These are phyloP conservation scores for Strigops habroptila DNA, from an alignment of 2,113 vertebrate genomes.

Conservation along the genomic window DNA sequence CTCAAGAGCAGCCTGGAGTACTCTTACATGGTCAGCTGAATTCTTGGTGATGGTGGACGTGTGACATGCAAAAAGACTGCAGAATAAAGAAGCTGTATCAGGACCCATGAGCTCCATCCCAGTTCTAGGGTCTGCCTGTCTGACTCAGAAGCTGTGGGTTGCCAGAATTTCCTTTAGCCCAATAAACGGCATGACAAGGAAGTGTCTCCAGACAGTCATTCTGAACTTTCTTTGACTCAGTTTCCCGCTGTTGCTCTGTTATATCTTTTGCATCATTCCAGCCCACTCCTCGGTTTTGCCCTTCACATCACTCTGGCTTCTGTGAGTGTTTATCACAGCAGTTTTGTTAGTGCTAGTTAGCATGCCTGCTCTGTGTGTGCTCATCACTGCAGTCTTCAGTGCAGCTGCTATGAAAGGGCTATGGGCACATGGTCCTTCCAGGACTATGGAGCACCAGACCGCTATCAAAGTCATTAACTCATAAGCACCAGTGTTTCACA, in stretches of 20 bases:
- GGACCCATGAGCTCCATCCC: neutral
- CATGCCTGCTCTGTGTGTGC: neutral
- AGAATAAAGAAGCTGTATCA: neutral
- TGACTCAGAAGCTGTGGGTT: neutral
- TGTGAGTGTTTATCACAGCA: neutral
- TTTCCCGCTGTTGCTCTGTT: neutral
- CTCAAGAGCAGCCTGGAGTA: neutral
- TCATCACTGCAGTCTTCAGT: neutral
- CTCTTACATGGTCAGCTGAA: neutral
- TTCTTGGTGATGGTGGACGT: neutral
- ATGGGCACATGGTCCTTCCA: neutral
- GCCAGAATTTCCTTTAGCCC: neutral
- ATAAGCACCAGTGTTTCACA: neutral
- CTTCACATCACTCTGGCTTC: neutral
- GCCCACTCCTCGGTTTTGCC: neutral
- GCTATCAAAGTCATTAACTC: neutral
- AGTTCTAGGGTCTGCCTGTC: neutral
- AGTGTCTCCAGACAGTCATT: neutral
- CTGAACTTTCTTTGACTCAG: neutral
- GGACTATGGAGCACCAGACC: neutral
- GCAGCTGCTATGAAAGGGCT: neutral
- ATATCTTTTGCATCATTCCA: neutral
- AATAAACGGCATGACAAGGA: neutral
- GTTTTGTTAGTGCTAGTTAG: neutral
- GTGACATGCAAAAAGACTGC: accelerated